Base-by-base conservation (phyloP, 2,888 invertebrate genomes). In the Celastrina argiolus region DNA sequence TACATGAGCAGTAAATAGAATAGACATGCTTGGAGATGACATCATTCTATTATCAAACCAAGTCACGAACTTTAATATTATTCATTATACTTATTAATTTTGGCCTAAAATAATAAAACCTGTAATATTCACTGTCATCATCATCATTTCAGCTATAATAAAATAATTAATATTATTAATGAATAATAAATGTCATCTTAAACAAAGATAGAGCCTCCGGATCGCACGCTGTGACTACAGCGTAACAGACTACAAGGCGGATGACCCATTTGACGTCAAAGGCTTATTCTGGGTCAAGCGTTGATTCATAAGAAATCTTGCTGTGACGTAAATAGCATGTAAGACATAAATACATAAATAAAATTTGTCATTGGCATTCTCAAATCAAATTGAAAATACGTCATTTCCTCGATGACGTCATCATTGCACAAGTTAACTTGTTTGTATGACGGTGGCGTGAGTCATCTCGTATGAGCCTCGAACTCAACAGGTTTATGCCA, bases 211-310 rank as follows among this genome's bases (percentile, higher is more conserved):
- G 31, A 7, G 31, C 31, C 31, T 31, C 31, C 31, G 31, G 0
- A 2, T 5, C 0, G 0, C 31, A 7, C 31, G 31, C 1, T 31
- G 31, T 31, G 31, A 0, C 31, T 5, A 31, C 5, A 31, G 31
- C 2, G 2, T 28, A 28, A 31, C 31, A 31, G 31, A 5, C 14
- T 39, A 7, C 2, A 14, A 45, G 10, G 18, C 10, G 18, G 18
- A 45, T 45, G 45, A 45, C 45, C 18, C 45, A 45, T 45, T 45
- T 18, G 16, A 45, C 45, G 45, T 45, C 45, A 45, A 31, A 31
- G 45, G 8, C 18, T 45, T 18, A 42, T 45, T 45, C 45, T 18
- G 4, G 16, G 18, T 16, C 42, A 18, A 45, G 16, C n/a, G 18
- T 8, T 45, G 45, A 45, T 16, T 45, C 45, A 45, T 45, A 45